Percentiles rank a stretch among this genome's conserved stretches.
Evolutionary conservation across 2,888 invertebrate species (phyloP).

Genomic region (Microctonus hyperodae): DNA sequence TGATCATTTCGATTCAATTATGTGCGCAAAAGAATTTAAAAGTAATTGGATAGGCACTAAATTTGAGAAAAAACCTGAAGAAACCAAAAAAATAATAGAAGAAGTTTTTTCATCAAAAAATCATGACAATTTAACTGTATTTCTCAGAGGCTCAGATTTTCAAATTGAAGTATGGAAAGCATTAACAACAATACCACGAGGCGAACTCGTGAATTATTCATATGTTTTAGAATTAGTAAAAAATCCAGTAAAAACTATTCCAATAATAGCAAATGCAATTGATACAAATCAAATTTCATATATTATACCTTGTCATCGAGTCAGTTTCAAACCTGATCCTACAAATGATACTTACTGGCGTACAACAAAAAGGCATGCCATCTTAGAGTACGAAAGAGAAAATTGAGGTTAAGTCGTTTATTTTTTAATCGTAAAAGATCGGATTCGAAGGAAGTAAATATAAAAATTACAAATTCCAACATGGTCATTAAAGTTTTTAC

Average conservation of each 20-base stretch:
- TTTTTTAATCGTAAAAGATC: neutral
- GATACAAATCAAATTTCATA: constrained; percentile 50
- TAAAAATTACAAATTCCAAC: neutral
- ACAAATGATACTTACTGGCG: constrained; percentile 20
- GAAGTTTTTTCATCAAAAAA: constrained; percentile 38
- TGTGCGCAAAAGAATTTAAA: constrained; percentile 38
- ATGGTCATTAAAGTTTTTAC: neutral
- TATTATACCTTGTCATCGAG: constrained; percentile 57
- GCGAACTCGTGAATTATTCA: constrained; percentile 46
- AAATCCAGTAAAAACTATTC: constrained; percentile 48
- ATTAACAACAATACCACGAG: constrained; percentile 46
- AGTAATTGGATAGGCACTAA: constrained; percentile 44
- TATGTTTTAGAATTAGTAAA: constrained; percentile 47
- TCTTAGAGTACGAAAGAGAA: constrained; percentile 17
- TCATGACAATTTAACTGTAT: constrained; percentile 32
- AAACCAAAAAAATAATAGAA: constrained; percentile 35
- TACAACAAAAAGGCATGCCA: constrained; percentile 6
- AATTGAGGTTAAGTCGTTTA: neutral
- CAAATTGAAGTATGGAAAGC: constrained; percentile 54
- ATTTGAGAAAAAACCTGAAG: constrained; percentile 34
- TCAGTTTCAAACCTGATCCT: constrained; percentile 46
- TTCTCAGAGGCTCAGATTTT: constrained; percentile 54
- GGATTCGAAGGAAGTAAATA: neutral
- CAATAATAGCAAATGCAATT: constrained; percentile 52
- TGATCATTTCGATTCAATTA: constrained; percentile 35